A percentile compares a stretch with the other conserved stretches of the same genome.
phyloP scores from a whole-genome alignment of 23 tunicate species.

The Ascidia mentula region DNA sequence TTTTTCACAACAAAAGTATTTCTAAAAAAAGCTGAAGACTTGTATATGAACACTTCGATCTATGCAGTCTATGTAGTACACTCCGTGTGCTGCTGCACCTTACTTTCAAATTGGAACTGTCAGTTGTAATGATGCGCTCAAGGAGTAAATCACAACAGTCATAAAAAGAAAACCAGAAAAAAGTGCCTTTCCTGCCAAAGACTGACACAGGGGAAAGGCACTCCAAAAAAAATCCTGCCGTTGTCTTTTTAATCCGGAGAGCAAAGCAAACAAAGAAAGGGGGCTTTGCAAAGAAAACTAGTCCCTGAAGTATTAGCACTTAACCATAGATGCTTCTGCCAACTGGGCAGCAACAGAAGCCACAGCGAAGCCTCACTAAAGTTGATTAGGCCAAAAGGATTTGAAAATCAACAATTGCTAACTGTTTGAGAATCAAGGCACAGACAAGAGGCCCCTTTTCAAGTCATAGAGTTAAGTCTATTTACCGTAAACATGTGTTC shows the following conservation, averaged over 20 bases:
- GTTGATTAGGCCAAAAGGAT: background rate
- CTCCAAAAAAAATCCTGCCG: conserved; percentile 8
- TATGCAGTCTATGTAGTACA: no score
- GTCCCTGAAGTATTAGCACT: background rate
- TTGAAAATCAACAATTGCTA: conserved; percentile 40
- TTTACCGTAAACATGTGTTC: background rate
- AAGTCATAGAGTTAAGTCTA: background rate
- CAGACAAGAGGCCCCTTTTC: background rate
- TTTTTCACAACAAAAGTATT: no score
- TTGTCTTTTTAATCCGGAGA: conserved; percentile 9
- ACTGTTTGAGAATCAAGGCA: background rate
- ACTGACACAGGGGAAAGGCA: conserved; percentile 12
- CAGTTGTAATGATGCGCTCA: background rate
- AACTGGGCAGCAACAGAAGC: background rate
- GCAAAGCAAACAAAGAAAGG: conserved; percentile 4
- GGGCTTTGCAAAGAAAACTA: conserved; percentile 6
- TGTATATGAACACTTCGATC: no score
- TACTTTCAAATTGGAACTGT: background rate
- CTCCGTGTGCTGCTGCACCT: no score
- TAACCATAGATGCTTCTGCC: background rate
- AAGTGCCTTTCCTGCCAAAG: background rate
- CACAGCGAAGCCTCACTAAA: background rate
- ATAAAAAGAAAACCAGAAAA: background rate
- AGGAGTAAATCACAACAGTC: background rate
- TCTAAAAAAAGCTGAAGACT: no score